Base-by-base conservation (phyloP, 1,140 invertebrate species). In the Eupeodes corollae region DNA sequence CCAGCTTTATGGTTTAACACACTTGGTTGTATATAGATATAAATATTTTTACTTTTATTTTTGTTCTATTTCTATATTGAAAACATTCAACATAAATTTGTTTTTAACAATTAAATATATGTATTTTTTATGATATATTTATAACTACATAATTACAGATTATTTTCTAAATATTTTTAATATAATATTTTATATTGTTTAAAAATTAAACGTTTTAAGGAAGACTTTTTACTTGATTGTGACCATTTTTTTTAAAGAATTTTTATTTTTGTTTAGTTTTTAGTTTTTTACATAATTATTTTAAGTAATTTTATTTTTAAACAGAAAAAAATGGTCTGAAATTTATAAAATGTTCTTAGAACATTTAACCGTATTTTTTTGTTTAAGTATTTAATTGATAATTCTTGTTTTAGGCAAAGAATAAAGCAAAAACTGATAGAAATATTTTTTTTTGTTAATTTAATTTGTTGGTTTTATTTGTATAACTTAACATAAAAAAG, bases 191-290 rank as follows among this genome's bases (percentile, higher is more conserved):
- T 30, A 47, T 34, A 12, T 26, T 44, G 30, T 6, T 14, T 26
- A 42, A 42, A 48, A 46, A 58, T 44, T 56, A 57, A 55, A 57
- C 50, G 58, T 60, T 60, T 62, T 60, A 59, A 65, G 63, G 63
- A 65, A 65, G 63, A 65, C 63, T 65, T 65, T 64, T 64, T 65
- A 62, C 62, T 62, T 65, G 63, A 65, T 65, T 65, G 63, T 65
- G 63, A 65, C 63, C 62, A 65, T 63, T 59, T 43, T 49, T 39
- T 13, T 16, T 43, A 37, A 32, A 3, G 33, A 13, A 33, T 47
- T 18, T 39, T 31, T 21, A 6, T 13, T 42, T 3, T 56, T 53
- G 26, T 30, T 56, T 51, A 50, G 49, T 52, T 52, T 47, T 49
- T 60, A 37, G 47, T 42, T 44, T 37, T 37, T 3, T 37, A 14